Evolutionary conservation across 2,888 invertebrate genomes (phyloP), one percentile per base, ranked within the genome.

Genomic region (Halictus quadricinctus): DNA sequence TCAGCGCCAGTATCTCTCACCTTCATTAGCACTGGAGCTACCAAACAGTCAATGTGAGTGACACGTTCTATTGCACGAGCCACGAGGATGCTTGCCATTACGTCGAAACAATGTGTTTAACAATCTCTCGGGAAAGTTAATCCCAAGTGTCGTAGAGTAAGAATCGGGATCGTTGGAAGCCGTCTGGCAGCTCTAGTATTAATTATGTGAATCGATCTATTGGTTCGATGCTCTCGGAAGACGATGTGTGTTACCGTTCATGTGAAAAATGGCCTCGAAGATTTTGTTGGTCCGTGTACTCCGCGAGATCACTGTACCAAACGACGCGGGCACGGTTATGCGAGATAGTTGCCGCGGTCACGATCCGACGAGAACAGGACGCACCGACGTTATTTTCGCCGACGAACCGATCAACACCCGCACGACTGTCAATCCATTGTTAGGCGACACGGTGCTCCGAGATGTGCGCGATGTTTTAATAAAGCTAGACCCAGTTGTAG

Each of bases 391-490:
- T 75, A 60, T 73, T 81, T 84, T 83, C 76, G 83, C 50, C 48
- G 58, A 60, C 80, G 70, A 79, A 78, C 72, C 66, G 41, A 69
- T 36, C 13, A 58, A 36, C 21, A 41, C 36, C 25, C 41, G 21
- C 21, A 50, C 46, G 29, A 66, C 43, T 43, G 60, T 74, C 25
- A 50, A 77, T 54, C 54, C 80, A 90, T 90, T 87, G 79, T 89
- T 82, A 90, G 70, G 81, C 85, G 76, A 72, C 80, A 78, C 86
- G 77, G 6, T 72, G 76, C 76, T 66, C 43, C 60, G 81, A 77
- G 84, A 66, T 90, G 88, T 85, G 85, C 82, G 72, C 81, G 70
- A 85, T 64, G 81, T 89, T 87, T 89, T 84, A 90, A 89, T 87
- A 81, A 87, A 81, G 82, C 73, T 74, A 86, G 79, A 76, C 79